Conservation (phyloP, 2,113 vertebrate genomes). For the Hoplias malabaricus region DNA sequence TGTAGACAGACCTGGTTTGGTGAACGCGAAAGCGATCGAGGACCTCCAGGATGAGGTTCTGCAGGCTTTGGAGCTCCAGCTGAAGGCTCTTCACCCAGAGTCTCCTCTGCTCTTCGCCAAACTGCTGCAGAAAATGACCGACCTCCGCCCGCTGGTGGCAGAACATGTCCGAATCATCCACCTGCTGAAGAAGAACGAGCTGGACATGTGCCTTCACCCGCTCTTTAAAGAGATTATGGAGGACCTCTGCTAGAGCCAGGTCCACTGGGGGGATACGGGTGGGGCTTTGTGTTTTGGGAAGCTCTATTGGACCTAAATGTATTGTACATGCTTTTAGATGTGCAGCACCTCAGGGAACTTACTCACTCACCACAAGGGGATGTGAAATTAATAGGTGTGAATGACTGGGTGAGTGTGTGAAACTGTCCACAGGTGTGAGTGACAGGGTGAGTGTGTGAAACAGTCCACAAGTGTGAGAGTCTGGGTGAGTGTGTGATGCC, state of each 20-base stretch:
- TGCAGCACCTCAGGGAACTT: too few species aligned
- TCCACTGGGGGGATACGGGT: too few species aligned
- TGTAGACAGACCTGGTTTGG: slow-evolving; percentile 81
- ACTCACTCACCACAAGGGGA: too few species aligned
- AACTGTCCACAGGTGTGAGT: too few species aligned
- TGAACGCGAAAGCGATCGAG: slow-evolving; percentile 80
- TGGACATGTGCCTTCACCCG: slow-evolving; percentile 81
- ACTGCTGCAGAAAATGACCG: slow-evolving; percentile 85
- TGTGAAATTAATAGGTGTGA: too few species aligned
- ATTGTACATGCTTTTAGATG: too few species aligned
- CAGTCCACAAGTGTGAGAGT: too few species aligned
- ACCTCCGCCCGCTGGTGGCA: slow-evolving; percentile 80
- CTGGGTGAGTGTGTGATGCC: too few species aligned
- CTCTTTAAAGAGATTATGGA: slow-evolving; percentile 86
- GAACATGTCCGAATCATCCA: slow-evolving; percentile 81
- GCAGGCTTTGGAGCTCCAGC: slow-evolving; percentile 83
- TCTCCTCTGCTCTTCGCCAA: slow-evolving; percentile 86
- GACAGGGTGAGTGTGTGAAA: too few species aligned
- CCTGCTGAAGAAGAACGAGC: slow-evolving; percentile 82
- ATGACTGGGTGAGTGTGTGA: too few species aligned
- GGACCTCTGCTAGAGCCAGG: slow-evolving; percentile 76
- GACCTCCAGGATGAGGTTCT: slow-evolving; percentile 78
- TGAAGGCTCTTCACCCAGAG: slow-evolving; percentile 83
- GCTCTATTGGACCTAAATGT: too few species aligned
- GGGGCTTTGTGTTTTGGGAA: too few species aligned